phyloP scores from a whole-genome alignment of 2,797 vertebrate genomes.

The Enteromius afrohamiltoni region DNA sequence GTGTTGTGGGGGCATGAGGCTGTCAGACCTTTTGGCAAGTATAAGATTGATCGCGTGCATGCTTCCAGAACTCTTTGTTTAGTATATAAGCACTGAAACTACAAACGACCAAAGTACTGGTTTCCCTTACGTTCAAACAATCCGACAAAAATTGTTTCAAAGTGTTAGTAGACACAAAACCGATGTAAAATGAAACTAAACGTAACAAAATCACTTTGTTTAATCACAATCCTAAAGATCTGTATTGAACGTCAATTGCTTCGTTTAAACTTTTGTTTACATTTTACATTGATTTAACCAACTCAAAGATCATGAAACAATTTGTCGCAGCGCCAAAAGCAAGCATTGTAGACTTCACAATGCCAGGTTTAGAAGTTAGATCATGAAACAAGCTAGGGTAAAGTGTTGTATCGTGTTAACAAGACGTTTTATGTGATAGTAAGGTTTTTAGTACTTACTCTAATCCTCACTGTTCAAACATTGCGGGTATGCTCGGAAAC shows the following conservation, averaged over 20 bases:
- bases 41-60: slow-evolving; percentile 97
- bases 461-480: background rate
- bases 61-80: slow-evolving; percentile 98
- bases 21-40: slow-evolving; percentile 99
- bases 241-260: background rate
- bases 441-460: background rate
- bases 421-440: background rate
- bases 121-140: slow-evolving; percentile 67
- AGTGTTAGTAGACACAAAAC: background rate
- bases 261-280: background rate
- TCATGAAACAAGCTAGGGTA: background rate
- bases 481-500: background rate
- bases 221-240: background rate
- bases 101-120: slow-evolving; percentile 72
- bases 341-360: background rate
- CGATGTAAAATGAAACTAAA: background rate
- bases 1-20: slow-evolving; percentile 98
- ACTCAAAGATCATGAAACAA: background rate
- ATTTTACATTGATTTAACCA: background rate
- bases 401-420: background rate
- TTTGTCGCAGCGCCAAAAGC: background rate
- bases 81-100: slow-evolving; percentile 93
- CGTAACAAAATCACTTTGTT: slow-evolving; percentile 48
- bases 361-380: background rate
- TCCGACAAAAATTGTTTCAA: background rate